These are phyloP conservation scores for Oreochromis aureus DNA, from an alignment of 2,113 vertebrate genomes.

Conservation along the genomic window DNA sequence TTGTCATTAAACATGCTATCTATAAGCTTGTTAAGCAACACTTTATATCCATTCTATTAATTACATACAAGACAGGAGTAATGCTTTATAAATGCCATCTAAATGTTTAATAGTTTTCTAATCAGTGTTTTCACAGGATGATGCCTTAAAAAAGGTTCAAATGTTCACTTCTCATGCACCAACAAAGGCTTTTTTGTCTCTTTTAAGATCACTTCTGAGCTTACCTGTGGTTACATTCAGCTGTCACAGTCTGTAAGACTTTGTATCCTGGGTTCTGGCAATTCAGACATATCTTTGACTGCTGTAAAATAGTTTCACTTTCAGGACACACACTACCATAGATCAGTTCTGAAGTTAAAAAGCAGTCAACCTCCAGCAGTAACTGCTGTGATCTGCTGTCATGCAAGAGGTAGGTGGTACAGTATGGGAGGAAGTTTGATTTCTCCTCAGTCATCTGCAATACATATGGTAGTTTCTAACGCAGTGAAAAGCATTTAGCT, in stretches of 20 bases:
- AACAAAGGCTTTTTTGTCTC: neutral
- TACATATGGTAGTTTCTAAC: neutral
- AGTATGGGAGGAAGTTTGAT: neutral
- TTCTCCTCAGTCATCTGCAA: neutral
- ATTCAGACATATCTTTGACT: neutral
- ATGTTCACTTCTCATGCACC: neutral
- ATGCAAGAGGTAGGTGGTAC: neutral
- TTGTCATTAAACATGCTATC: neutral
- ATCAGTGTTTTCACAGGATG: neutral
- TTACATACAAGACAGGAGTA: neutral
- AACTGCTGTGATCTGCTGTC: neutral
- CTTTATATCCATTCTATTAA: neutral
- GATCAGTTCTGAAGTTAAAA: neutral
- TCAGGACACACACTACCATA: neutral
- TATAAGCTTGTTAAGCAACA: neutral
- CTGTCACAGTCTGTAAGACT: neutral
- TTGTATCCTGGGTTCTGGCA: neutral
- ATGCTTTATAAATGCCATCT: neutral
- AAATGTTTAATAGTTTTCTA: neutral
- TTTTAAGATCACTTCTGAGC: neutral
- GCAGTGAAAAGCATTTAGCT: neutral
- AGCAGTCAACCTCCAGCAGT: slow-evolving; percentile 2
- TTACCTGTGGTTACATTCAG: neutral
- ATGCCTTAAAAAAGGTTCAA: neutral
- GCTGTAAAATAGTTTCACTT: neutral